These are phyloP conservation scores for Pantherophis vulpinus DNA, from an alignment of 2,797 vertebrate genomes.

Conservation along the genomic window DNA sequence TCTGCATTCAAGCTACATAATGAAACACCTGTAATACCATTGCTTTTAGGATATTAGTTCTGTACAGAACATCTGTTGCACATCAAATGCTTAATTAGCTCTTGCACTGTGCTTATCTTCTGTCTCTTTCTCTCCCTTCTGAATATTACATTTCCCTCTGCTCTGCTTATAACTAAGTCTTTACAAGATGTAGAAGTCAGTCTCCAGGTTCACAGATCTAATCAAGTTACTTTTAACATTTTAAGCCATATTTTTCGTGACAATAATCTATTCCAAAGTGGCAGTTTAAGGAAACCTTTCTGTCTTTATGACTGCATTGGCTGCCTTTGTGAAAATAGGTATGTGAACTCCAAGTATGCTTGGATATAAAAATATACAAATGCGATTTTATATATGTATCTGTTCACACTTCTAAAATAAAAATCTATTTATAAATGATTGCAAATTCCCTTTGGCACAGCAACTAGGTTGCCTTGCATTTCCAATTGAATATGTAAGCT, in stretches of 20 bases:
- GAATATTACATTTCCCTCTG: constrained; percentile 12
- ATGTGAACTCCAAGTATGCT: not conserved
- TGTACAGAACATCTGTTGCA: constrained; percentile 49
- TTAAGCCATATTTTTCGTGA: not conserved
- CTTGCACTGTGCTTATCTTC: constrained; percentile 26
- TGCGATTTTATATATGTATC: not conserved
- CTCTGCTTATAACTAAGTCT: constrained; percentile 13
- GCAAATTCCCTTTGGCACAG: not conserved
- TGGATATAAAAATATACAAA: not conserved
- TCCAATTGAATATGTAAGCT: accelerated
- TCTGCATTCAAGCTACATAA: not conserved
- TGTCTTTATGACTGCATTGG: constrained; percentile 1
- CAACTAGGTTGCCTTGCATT: not conserved
- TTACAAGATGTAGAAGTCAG: not conserved
- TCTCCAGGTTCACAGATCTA: not conserved
- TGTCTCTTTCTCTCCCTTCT: not conserved
- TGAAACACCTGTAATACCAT: constrained; percentile 34
- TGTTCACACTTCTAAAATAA: not conserved
- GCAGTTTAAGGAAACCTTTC: constrained; percentile 1
- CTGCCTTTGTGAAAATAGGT: not conserved
- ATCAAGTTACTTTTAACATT: not conserved
- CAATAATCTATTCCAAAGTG: constrained; percentile 22
- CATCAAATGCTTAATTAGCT: constrained; percentile 38
- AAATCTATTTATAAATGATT: constrained; percentile 5
- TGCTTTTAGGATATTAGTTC: not conserved